These are phyloP conservation scores for Diplodus puntazzo DNA, from an alignment of 2,797 vertebrate species.

Conservation along the genomic window DNA sequence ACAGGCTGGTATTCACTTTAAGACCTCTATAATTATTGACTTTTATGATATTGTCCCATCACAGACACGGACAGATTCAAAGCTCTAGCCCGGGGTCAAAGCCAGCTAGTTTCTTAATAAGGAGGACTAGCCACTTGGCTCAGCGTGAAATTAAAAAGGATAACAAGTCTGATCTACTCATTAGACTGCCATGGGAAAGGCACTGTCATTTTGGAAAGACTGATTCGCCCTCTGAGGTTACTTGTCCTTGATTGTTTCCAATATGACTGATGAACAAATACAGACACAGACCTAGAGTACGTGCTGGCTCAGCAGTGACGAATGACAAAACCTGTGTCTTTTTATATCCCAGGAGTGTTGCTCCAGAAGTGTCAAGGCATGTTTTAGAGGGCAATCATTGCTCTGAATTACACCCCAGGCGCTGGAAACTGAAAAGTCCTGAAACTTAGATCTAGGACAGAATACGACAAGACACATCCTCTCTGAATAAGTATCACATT, in stretches of 20 bases:
- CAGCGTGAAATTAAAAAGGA: constrained; percentile 68
- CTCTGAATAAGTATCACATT: constrained; percentile 21
- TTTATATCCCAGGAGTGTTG: constrained; percentile 38
- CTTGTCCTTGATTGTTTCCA: constrained; percentile 49
- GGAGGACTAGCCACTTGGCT: constrained; percentile 54
- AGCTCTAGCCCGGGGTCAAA: constrained; percentile 47
- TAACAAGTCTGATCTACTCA: constrained; percentile 64
- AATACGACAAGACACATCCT: constrained; percentile 35
- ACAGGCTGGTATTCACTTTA: not conserved
- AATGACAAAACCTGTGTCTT: constrained; percentile 40
- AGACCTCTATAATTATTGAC: constrained; percentile 38
- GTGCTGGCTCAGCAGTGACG: constrained; percentile 41
- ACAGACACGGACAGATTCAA: constrained; percentile 47
- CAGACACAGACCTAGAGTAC: constrained; percentile 16
- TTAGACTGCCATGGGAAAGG: constrained; percentile 58
- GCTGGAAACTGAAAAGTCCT: constrained; percentile 70
- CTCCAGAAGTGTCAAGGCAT: constrained; percentile 73
- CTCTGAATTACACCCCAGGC: constrained; percentile 66
- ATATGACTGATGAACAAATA: constrained; percentile 48
- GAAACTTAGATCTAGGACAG: constrained; percentile 38
- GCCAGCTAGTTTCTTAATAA: constrained; percentile 37
- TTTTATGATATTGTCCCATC: constrained; percentile 32
- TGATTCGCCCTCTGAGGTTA: constrained; percentile 23
- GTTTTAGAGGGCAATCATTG: constrained; percentile 66
- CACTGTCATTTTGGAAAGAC: constrained; percentile 39